These are phyloP conservation scores for Cygnus olor DNA, from an alignment of 2,797 vertebrate species.

Conservation along the genomic window DNA sequence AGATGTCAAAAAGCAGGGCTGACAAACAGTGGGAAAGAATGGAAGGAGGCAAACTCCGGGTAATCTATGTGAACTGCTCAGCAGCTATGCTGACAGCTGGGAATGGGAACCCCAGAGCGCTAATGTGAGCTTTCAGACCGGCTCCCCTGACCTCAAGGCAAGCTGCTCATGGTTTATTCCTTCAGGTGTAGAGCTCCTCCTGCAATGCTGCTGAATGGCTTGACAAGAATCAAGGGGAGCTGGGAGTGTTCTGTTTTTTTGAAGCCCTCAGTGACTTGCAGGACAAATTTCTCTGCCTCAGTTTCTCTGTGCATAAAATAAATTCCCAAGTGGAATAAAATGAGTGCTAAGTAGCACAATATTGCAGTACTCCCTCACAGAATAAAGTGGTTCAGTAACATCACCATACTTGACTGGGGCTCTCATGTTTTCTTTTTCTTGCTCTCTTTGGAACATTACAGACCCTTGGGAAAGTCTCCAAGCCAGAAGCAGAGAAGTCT, in stretches of 20 bases:
- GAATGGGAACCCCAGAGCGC: background rate
- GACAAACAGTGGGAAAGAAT: background rate
- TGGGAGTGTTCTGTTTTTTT: background rate
- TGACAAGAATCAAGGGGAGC: background rate
- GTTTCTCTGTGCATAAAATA: background rate
- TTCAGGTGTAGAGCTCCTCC: background rate
- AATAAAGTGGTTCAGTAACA: background rate
- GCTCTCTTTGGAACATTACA: background rate
- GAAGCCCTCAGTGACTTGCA: background rate
- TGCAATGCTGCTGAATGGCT: background rate
- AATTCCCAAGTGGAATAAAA: background rate
- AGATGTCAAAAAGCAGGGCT: conserved; percentile 13
- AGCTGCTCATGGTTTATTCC: background rate
- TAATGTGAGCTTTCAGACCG: background rate
- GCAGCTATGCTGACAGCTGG: conserved; percentile 26
- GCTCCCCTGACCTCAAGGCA: background rate
- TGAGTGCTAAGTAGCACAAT: background rate
- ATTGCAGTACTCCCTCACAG: background rate
- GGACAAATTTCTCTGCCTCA: background rate
- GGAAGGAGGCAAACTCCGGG: background rate
- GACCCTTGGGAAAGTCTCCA: background rate
- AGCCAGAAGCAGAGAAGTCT: background rate
- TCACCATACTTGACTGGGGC: background rate
- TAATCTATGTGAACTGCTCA: background rate
- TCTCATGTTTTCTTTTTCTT: background rate